Base-by-base conservation (phyloP, 92 coral and sea anemone species). In the Porites evermanni region DNA sequence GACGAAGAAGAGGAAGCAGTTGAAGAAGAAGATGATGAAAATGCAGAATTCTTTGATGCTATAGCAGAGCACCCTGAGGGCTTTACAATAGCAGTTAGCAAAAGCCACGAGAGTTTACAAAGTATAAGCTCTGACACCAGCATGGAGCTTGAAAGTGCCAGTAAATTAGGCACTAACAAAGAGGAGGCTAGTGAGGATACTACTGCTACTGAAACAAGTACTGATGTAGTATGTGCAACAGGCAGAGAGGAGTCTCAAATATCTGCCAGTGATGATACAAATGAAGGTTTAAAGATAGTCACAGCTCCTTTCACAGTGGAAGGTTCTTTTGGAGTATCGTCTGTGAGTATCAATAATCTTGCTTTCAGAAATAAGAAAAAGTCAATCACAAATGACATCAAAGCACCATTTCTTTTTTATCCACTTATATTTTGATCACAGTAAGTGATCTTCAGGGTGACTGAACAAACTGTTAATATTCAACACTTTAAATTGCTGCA, bases 11-110 rank as follows among this genome's bases (percentile, higher is more conserved):
- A 90, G 63, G 92, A 89, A 72, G 71, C 65, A 72, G 93, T 75
- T 32, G 89, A 71, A 11, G 93, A 89, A 60, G 96, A 95, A 26
- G 96, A 94, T 53, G 98, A 96, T 54, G 99, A 97, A 84, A 97
- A 97, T 60, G 91, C 91, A 17, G 99, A 95, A 70, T 97, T 97
- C 77, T 97, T 91, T 75, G 99, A 97, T 91, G 99, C 99, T 8
- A 94, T 96, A 64, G 93, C 98, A 24, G 98, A 96, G 52, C 95
- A 96, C 66, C 97, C 98, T 21, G 98, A 92, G 83, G 94, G 92
- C 51, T 84, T 95, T 77, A 89, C 87, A 23, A 77, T 90, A 64
- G 80, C 89, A 58, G 94, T 87, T 10, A 81, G 88, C 59, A 90
- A 92, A 70, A 94, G 98, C 82, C 91, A 76, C 64, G 93, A 92